These are phyloP conservation scores for Characodon lateralis DNA, from an alignment of 2,797 vertebrate species.

Conservation along the genomic window DNA sequence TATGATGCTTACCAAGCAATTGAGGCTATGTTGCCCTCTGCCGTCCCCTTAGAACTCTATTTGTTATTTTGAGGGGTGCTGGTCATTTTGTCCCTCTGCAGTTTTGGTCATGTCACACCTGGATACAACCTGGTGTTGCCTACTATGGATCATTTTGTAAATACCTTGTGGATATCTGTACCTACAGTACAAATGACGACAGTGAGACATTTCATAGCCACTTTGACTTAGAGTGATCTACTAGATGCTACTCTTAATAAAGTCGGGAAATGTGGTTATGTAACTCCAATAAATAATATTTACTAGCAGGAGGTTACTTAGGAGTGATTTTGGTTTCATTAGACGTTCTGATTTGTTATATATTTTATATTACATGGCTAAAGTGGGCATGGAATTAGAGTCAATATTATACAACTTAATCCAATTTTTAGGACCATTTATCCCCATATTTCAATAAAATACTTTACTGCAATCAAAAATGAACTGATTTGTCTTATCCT, in stretches of 20 bases:
- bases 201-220: not conserved
- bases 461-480: not conserved
- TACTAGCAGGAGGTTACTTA: not conserved
- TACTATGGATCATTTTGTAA: not conserved
- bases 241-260: not conserved
- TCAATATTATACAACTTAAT: not conserved
- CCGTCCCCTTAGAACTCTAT: not conserved
- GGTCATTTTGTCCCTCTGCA: not conserved
- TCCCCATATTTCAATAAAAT: not conserved
- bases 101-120: not conserved
- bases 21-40: no score
- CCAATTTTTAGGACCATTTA: not conserved
- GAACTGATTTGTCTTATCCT: not conserved
- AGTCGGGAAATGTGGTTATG: not conserved
- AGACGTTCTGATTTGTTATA: not conserved
- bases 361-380: not conserved
- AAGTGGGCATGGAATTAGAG: not conserved
- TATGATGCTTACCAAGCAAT: no score
- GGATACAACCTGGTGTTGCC: not conserved
- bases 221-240: not conserved
- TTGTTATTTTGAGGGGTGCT: not conserved
- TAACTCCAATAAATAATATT: not conserved
- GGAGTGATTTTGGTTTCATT: not conserved
- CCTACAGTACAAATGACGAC: not conserved
- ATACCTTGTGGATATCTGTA: not conserved